Evolutionary conservation across 2,113 vertebrate species (phyloP), one percentile per base, ranked within the genome.

Genomic region (Mustelus asterias): DNA sequence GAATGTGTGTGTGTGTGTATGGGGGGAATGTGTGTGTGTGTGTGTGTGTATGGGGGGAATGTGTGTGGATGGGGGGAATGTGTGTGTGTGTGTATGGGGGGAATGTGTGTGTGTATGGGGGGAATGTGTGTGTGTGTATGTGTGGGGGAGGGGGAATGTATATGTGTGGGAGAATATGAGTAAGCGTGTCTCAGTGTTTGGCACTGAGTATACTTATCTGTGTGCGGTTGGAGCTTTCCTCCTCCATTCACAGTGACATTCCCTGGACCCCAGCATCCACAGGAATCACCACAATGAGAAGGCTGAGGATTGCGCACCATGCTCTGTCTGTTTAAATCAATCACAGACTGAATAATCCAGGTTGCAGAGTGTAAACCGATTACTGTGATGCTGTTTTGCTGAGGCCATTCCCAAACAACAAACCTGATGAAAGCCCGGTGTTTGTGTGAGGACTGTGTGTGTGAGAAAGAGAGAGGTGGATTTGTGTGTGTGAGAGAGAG

Each of bases 281-380:
- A 44, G 8, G 83, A 41, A 20, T 48, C 85, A 26, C 41, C 7
- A 54, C 22, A 37, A 80, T 80, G n/a, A 26, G 41, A 24, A 9
- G 20, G 44, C 41, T 6, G 41, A 48, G 48, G 8, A 5, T 26
- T 76, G 70, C 24, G 26, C 70, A 29, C 26, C 26, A 26, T 26
- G 26, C 7, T 41, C 78, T 83, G 78, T 83, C 78, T 60, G 54
- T 90, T 14, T 90, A 26, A 58, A 58, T 90, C 10, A 58, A 0
- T 90, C 48, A 83, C 54, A 9, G 48, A 29, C 26, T 90, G 24
- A 76, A 90, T 33, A 33, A 90, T 90, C 88, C 88, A 90, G 88
- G 48, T 60, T 90, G 6, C 78, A 83, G 78, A 83, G 78, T 83
- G 85, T 88, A 58, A 90, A 90, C 88, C 48, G 88, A 90, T 90